These are phyloP conservation scores for Cryptus armator DNA, from an alignment of 2,888 invertebrate species.

Conservation along the genomic window DNA sequence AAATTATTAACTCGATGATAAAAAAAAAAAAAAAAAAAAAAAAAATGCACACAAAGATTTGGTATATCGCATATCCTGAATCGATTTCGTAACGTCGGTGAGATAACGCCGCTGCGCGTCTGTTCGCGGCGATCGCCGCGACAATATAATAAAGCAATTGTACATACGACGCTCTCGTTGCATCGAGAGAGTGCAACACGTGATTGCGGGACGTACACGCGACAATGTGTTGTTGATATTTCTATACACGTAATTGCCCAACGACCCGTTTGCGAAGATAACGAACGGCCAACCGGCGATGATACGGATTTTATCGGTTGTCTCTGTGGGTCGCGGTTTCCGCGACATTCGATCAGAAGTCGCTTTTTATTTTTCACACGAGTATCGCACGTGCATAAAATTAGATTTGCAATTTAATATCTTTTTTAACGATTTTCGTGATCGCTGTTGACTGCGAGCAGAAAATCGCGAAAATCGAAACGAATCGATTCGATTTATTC, in stretches of 20 bases:
- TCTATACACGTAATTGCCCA: neutral
- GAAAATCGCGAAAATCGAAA: no score
- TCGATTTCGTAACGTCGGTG: constrained; percentile 17
- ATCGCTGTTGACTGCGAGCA: no score
- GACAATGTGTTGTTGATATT: neutral
- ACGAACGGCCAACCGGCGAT: neutral
- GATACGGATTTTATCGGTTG: neutral
- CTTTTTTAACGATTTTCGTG: no score
- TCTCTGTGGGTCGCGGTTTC: neutral
- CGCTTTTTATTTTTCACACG: no score
- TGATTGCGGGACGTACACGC: neutral
- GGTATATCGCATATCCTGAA: constrained; percentile 3
- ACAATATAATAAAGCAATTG: constrained; percentile 6
- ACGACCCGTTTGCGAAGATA: neutral
- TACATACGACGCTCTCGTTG: no score
- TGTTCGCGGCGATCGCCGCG: constrained; percentile 12
- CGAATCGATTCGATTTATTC: no score
- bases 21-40: neutral
- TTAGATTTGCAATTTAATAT: no score
- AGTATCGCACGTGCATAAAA: no score
- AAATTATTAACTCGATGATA: no score
- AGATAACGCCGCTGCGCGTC: constrained; percentile 19
- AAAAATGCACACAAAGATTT: neutral
- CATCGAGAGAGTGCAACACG: constrained; percentile 6
- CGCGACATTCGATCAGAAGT: no score